Base-by-base conservation (phyloP, 2,113 vertebrate species). In the Petaurus breviceps region DNA sequence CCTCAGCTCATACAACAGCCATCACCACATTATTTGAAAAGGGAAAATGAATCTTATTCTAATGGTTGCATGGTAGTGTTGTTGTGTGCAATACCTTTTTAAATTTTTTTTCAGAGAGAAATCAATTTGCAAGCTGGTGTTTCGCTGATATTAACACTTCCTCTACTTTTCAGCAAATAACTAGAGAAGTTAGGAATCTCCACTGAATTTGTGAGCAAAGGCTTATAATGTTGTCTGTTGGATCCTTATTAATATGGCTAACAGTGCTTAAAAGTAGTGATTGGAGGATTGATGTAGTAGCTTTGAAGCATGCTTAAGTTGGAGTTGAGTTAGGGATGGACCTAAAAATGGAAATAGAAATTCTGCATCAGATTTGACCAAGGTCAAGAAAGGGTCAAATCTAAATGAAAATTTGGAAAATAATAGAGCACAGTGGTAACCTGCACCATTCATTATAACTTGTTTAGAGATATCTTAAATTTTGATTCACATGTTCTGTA, bases 21-120 rank as follows among this genome's bases (percentile, higher is more conserved):
- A 77, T 47, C 12, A 51, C 57, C 22, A 54, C 37, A 46, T 43
- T 94, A 84, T 77, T 91, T 47, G 31, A 91, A 84, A 52, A 28
- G 57, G 84, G 50, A 94, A 43, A 91, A 94, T 94, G 77, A 91
- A 94, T 54, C 31, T n/a, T 37, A 93, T 61, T 93, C 90, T 77
- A 22, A 37, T 2, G 22, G 51, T 46, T 84, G 57, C 43, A n/a
- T 37, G 12, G 43, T 46, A 89, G 4, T n/a, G 6, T 84, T 84
- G n/a, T 84, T 84, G 43, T 84, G n/a, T 5, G n/a, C 19, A 84
- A 84, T 43, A 43, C 37, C 31, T 77, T 84, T 84, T 49, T 3
- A 49, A 49, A 49, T 49, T 49, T 77, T 77, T 43, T 77, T 77
- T 84, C 5, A 84, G 68, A 43, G 6, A 84, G 68, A 84, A 43